Evolutionary conservation across 2,113 vertebrate species (phyloP), one percentile per base, ranked within the genome.

Genomic region (Naja naja): DNA sequence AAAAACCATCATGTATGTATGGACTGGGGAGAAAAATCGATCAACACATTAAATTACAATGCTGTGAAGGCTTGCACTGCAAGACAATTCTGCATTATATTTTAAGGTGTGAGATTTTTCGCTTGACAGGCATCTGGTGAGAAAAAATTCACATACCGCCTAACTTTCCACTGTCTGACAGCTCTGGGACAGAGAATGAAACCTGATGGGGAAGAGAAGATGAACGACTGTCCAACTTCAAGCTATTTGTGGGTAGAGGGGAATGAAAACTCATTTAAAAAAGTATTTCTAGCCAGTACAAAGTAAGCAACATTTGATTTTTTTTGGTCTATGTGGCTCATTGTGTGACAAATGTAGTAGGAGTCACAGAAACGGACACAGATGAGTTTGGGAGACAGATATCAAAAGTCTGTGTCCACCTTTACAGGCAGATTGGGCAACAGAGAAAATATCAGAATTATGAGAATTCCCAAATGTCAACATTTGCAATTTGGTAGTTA

Each of bases 31-130:
- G 47, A n/a, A 64, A 69, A 92, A 88, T 53, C 85, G 23, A 92
- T 53, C 91, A 88, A 88, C 56, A 92, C 85, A 43, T 92, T 69
- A 92, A 88, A 92, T 92, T 53, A 64, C 86, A 14, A 18, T 53
- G 56, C 52, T 30, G 27, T 55, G n/a, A 4, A 88, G 91, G 8
- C 56, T 87, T 91, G 85, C 56, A 34, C 43, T 53, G 56, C 49
- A 49, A 88, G 85, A 39, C 85, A 91, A 39, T 91, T 45, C 53
- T 39, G 47, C 85, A n/a, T 27, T 18, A 34, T 88, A 87, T 92
- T 52, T 92, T 86, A 69, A 88, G 91, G 85, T 88, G 91, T 92
- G 39, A 92, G 56, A 88, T 92, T 64, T 88, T 88, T 88, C 22
- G 10, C 45, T 64, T 92, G 91, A 64, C 85, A 88, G 91, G n/a